phyloP scores from a whole-genome alignment of 2,888 invertebrate genomes.

The Sesia apiformis region DNA sequence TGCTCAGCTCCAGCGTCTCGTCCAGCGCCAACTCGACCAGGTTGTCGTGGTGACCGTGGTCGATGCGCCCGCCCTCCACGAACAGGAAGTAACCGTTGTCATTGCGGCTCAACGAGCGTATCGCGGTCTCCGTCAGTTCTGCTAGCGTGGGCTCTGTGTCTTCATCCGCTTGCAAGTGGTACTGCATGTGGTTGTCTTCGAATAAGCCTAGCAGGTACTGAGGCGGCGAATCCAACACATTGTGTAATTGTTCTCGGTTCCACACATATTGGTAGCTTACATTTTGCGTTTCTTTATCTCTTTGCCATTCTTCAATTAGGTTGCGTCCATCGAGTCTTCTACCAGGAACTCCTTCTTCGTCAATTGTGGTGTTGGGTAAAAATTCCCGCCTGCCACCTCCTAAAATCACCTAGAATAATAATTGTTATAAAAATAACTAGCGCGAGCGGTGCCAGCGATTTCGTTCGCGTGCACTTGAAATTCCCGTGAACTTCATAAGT shows the following conservation, averaged over 20 bases:
- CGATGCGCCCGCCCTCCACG: constrained; percentile 81
- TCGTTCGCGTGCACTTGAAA: background rate
- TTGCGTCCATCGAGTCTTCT: constrained; percentile 74
- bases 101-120: constrained; percentile 77
- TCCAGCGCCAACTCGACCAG: constrained; percentile 75
- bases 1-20: constrained; percentile 79
- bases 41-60: constrained; percentile 79
- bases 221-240: constrained; percentile 52
- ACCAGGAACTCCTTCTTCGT: constrained; percentile 64
- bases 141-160: constrained; percentile 64
- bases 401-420: constrained; percentile 71
- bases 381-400: constrained; percentile 83
- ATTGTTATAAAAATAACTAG: background rate
- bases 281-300: constrained; percentile 46
- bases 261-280: constrained; percentile 66
- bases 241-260: constrained; percentile 73
- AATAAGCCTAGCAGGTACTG: constrained; percentile 79
- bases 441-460: background rate
- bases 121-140: constrained; percentile 74
- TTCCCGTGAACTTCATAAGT: too few species aligned
- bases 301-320: constrained; percentile 79
- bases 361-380: constrained; percentile 66
- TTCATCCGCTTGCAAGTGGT: constrained; percentile 73
- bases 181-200: constrained; percentile 76
- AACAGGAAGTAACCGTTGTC: constrained; percentile 84